A percentile compares a stretch with the other conserved stretches of the same genome.
Evolutionary conservation across 2,888 invertebrate genomes (phyloP).

Genomic region (Timema cristinae): DNA sequence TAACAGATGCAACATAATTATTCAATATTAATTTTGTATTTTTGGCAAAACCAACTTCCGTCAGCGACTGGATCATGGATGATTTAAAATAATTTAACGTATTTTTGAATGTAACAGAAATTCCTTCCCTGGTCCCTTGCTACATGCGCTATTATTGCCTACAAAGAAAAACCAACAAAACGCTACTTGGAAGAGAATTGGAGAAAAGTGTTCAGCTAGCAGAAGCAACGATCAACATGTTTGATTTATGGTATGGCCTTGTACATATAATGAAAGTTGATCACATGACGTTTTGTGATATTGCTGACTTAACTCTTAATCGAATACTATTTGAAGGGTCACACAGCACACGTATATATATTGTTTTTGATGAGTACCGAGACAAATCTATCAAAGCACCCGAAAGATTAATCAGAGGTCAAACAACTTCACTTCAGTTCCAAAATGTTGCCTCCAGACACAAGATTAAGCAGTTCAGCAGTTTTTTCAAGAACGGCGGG

Average conservation of each 20-base stretch:
- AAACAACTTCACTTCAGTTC: not conserved
- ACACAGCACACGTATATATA: not conserved
- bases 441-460: not conserved
- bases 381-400: not conserved
- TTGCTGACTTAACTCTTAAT: not conserved
- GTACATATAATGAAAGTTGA: not conserved
- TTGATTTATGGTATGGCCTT: not conserved
- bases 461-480: not conserved
- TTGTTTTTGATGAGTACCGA: not conserved
- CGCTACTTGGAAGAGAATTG: not conserved
- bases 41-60: no score
- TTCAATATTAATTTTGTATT: no score
- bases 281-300: not conserved
- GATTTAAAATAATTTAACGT: no score
- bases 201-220: not conserved
- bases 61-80: no score
- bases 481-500: not conserved
- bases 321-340: conserved; percentile 5
- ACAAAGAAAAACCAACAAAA: not conserved
- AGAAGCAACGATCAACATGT: not conserved
- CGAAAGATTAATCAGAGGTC: not conserved
- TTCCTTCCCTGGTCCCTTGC: no score
- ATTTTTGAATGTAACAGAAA: no score
- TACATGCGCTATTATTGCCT: no score
- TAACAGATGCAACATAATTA: no score